Base-by-base conservation (phyloP, 2,113 vertebrate species). In the Corythaeola cristata region DNA sequence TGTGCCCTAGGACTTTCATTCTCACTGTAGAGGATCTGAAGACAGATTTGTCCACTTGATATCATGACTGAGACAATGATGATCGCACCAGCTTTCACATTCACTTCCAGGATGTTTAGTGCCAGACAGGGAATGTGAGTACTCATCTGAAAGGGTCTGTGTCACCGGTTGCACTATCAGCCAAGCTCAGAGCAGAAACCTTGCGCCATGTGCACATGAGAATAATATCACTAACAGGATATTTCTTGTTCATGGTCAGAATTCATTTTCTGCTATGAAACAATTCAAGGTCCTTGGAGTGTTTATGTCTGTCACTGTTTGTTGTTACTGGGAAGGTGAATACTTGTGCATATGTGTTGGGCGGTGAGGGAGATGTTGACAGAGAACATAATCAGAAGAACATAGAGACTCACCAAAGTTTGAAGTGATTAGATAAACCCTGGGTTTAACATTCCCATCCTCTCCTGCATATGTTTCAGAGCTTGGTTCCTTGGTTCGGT, bases 351-450 rank as follows among this genome's bases (percentile, higher is more conserved):
- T 11, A 4, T 45, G 8, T 23, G 6, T 32, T n/a, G 6, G 5
- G 8, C 9, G 28, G 2, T 13, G 24, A 80, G 27, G 11, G 18
- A 80, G 11, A 62, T 24, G 28, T 6, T 52, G 58, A 11, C 41
- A 81, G 37, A 85, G 45, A 83, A 60, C 33, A 50, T 17, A 91
- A 80, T 83, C 47, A 45, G 60, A 63, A 53, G 26, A 84, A 55
- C 12, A 33, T 3, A 35, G 41, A 11, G n/a, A 77, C 16, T 23
- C 32, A 80, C 13, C 26, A 33, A 89, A 96, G 56, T 81, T 72
- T 85, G 49, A 89, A 94, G 68, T 71, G 92, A 93, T 93, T 90
- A 93, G 52, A 56, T 37, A 90, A 87, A 66, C 60, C 21, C 16
- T 4, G 24, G 41, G 14, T 97, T 95, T 85, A 94, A 64, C 21